These are phyloP conservation scores for Argyrosomus regius DNA, from an alignment of 2,797 vertebrate species.

Conservation along the genomic window DNA sequence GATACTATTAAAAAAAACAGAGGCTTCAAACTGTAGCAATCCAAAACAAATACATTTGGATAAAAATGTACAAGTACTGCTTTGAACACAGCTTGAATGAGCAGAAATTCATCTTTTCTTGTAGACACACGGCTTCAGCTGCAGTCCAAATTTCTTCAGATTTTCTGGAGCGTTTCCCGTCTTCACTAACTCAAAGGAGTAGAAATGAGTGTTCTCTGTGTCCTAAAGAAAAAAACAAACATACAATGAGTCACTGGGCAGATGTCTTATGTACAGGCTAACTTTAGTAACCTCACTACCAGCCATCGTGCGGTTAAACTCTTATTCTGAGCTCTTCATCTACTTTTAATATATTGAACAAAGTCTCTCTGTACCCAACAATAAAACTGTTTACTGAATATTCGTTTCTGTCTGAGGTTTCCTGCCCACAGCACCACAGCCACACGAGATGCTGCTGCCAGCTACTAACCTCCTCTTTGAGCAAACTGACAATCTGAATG, in stretches of 20 bases:
- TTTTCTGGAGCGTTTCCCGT: constrained; percentile 68
- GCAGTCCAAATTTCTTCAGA: constrained; percentile 75
- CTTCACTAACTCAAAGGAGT: constrained; percentile 85
- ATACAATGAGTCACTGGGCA: neutral
- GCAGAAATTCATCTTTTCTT: constrained; percentile 83
- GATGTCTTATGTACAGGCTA: neutral
- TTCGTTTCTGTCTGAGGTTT: constrained; percentile 24
- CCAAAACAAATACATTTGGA: constrained; percentile 1
- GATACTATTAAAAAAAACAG: constrained; percentile 2
- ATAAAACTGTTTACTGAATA: constrained; percentile 11
- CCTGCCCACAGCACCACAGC: constrained; percentile 16
- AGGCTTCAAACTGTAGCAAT: constrained; percentile 2
- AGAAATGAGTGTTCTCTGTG: constrained; percentile 85
- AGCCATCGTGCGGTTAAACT: neutral
- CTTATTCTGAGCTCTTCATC: constrained; percentile 1
- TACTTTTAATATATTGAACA: neutral
- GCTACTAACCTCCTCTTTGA: neutral
- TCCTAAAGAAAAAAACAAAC: constrained; percentile 70
- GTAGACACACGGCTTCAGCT: constrained; percentile 86
- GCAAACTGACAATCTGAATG: neutral
- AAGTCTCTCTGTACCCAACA: constrained; percentile 3
- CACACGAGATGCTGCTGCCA: constrained; percentile 1
- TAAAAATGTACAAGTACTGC: constrained; percentile 20
- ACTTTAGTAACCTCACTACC: neutral
- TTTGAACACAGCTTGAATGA: neutral